phyloP scores from a whole-genome alignment of 2,888 invertebrate species.

The Orthonychiurus folsomi region DNA sequence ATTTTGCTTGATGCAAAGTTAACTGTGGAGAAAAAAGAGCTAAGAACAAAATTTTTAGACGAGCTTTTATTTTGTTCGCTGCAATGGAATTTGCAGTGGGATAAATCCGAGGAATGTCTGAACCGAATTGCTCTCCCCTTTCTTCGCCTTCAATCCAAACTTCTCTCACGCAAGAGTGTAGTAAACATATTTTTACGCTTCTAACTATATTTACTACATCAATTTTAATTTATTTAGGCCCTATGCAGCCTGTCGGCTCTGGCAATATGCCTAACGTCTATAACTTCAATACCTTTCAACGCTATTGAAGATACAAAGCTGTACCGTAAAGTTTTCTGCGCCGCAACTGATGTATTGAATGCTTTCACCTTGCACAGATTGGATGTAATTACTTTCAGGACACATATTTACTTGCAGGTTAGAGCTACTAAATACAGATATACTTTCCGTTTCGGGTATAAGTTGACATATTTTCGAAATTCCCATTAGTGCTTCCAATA shows the following conservation, averaged over 20 bases:
- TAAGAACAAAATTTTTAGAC: conserved; percentile 24
- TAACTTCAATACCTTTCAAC: conserved; percentile 30
- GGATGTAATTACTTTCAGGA: conserved; percentile 36
- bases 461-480: background rate
- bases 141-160: conserved; percentile 14
- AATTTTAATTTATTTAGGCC: conserved; percentile 25
- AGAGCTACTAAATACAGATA: background rate
- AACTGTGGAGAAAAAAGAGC: conserved; percentile 22
- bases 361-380: conserved; percentile 32
- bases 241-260: conserved; percentile 26
- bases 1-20: conserved; percentile 25
- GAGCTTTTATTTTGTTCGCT: conserved; percentile 18
- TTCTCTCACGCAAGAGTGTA: background rate
- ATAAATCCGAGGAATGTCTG: conserved; percentile 5
- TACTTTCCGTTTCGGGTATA: no score
- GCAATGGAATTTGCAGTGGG: background rate
- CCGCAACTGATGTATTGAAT: conserved; percentile 30
- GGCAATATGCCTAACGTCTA: conserved; percentile 31
- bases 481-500: conserved; percentile 38
- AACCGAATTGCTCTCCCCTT: conserved; percentile 22
- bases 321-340: conserved; percentile 29
- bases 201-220: background rate
- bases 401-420: conserved; percentile 37
- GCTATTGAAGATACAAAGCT: conserved; percentile 21
- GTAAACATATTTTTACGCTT: background rate